These are phyloP conservation scores for Passer montanus DNA, from an alignment of 2,113 vertebrate species.

Conservation along the genomic window DNA sequence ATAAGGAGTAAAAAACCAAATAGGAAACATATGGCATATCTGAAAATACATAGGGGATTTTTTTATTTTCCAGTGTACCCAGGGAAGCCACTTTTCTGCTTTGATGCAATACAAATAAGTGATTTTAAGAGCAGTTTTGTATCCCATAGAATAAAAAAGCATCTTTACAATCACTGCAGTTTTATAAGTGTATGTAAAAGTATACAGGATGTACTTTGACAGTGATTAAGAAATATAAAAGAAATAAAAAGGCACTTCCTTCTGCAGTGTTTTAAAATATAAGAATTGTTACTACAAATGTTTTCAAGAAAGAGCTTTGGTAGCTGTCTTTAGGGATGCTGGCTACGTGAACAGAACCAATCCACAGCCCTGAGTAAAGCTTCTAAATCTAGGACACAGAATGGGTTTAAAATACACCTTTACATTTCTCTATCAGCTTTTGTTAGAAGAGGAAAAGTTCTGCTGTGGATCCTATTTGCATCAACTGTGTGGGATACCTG, in stretches of 20 bases:
- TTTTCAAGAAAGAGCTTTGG: background rate
- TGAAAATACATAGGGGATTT: background rate
- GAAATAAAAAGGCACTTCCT: background rate
- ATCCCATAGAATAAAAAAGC: background rate
- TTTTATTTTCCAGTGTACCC: background rate
- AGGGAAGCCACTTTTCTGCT: background rate
- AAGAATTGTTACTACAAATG: background rate
- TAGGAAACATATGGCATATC: background rate
- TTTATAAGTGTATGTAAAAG: background rate
- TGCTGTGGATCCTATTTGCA: background rate
- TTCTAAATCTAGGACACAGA: background rate
- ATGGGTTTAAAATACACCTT: background rate
- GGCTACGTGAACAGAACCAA: background rate
- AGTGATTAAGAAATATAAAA: background rate
- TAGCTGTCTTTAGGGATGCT: background rate
- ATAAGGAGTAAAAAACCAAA: background rate
- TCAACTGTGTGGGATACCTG: background rate
- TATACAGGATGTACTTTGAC: background rate
- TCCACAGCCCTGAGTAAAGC: background rate
- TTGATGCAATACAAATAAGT: background rate
- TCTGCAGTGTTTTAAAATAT: background rate
- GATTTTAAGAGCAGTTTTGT: background rate
- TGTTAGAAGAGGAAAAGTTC: background rate
- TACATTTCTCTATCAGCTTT: background rate
- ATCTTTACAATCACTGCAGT: background rate